Percentiles rank a stretch among this genome's conserved stretches.
Conservation (phyloP, 1,140 invertebrate species). For the Drosophila busckii region DNA sequence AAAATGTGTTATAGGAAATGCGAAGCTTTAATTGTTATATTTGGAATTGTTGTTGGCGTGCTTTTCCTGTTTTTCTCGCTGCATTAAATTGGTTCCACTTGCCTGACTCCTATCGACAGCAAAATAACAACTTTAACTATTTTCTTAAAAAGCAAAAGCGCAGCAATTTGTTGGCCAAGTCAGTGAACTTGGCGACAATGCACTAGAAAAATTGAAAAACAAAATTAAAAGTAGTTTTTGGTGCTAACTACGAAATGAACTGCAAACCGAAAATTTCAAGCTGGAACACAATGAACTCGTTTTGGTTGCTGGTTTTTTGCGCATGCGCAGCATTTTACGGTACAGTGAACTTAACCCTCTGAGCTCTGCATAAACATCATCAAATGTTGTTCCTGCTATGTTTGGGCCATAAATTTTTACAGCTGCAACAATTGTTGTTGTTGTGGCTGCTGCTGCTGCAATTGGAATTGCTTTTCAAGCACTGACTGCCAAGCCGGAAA, state of each 20-base stretch:
- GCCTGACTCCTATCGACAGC: conserved; percentile 53
- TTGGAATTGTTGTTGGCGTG: conserved; percentile 40
- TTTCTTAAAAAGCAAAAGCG: conserved; percentile 21
- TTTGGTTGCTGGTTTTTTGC: conserved; percentile 65
- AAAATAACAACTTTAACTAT: conserved; percentile 30
- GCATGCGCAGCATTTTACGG: conserved; percentile 73
- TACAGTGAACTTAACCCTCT: conserved; percentile 60
- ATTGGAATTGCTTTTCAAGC: conserved; percentile 59
- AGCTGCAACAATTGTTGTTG: conserved; percentile 44
- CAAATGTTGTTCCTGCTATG: conserved; percentile 65
- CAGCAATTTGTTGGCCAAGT: conserved; percentile 24
- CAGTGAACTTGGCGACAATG: conserved; percentile 31
- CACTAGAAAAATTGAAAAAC: conserved; percentile 1
- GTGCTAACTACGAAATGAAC: conserved; percentile 21
- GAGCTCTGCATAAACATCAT: conserved; percentile 3
- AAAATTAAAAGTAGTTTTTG: conserved; percentile 1
- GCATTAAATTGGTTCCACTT: conserved; percentile 73
- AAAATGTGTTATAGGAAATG: conserved; percentile 36
- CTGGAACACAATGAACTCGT: conserved; percentile 50
- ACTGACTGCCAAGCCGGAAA: not conserved
- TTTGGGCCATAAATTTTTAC: conserved; percentile 66
- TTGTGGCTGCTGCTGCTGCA: conserved; percentile 60
- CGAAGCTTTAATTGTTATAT: conserved; percentile 17
- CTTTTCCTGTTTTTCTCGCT: conserved; percentile 42
- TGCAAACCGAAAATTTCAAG: conserved; percentile 34